Evolutionary conservation across 2,888 invertebrate genomes (phyloP).

Genomic region (Drosophila setosimentum): DNA sequence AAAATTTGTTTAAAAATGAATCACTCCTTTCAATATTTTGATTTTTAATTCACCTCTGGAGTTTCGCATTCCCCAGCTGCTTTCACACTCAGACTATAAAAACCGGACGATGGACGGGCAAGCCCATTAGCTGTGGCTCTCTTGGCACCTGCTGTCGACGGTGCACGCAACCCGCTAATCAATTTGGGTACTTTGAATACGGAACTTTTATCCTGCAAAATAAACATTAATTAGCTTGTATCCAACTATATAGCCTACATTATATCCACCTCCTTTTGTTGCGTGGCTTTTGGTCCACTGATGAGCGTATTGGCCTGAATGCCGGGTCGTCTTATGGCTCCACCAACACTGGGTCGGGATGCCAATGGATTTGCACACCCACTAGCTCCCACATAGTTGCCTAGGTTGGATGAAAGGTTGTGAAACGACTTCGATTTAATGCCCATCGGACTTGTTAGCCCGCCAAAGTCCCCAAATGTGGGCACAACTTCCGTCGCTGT

Average conservation of each 20-base stretch:
- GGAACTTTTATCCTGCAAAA: constrained; percentile 62
- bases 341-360: constrained; percentile 57
- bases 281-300: constrained; percentile 25
- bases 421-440: constrained; percentile 85
- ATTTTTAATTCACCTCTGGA: constrained; percentile 53
- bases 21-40: not conserved
- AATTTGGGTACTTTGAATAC: constrained; percentile 82
- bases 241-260: not conserved
- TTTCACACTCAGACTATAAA: constrained; percentile 80
- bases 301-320: constrained; percentile 46
- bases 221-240: not conserved
- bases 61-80: constrained; percentile 73
- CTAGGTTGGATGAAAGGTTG: constrained; percentile 81
- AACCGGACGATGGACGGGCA: constrained; percentile 84
- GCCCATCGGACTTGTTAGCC: constrained; percentile 85
- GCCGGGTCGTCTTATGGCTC: constrained; percentile 60
- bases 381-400: constrained; percentile 39
- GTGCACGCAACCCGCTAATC: constrained; percentile 80
- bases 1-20: not conserved
- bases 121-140: constrained; percentile 77
- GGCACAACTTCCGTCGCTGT: constrained; percentile 28
- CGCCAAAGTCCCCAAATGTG: constrained; percentile 37
- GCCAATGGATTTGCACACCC: constrained; percentile 18
- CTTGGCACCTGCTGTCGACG: constrained; percentile 64
- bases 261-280: constrained; percentile 51